Evolutionary conservation across 2,113 vertebrate genomes (phyloP).

Genomic region (Gadus chalcogrammus): DNA sequence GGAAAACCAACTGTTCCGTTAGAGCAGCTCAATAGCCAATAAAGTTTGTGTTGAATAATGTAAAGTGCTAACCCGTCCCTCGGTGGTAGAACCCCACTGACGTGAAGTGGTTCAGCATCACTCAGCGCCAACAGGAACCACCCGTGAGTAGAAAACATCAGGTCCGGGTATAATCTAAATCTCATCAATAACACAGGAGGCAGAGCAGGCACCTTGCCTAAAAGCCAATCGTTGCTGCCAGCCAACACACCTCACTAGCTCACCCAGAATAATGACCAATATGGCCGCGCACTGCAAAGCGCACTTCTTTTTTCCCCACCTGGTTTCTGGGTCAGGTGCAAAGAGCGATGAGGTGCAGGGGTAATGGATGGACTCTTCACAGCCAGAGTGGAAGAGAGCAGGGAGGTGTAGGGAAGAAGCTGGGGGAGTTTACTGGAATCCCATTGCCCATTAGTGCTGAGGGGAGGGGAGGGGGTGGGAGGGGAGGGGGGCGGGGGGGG

Average conservation of each 20-base stretch:
- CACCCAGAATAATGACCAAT: constrained; percentile 32
- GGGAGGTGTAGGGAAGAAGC: constrained; percentile 38
- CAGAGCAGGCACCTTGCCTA: constrained; percentile 46
- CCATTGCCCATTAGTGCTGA: constrained; percentile 46
- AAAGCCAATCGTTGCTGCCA: constrained; percentile 51
- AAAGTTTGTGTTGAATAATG: constrained; percentile 44
- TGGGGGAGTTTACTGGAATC: constrained; percentile 47
- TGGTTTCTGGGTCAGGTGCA: constrained; percentile 63
- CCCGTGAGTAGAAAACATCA: constrained; percentile 54
- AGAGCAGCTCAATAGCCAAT: constrained; percentile 34
- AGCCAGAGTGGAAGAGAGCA: constrained; percentile 47
- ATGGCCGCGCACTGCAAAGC: constrained; percentile 8
- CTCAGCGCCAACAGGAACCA: constrained; percentile 49
- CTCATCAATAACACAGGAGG: constrained; percentile 61
- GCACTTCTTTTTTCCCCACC: constrained; percentile 17
- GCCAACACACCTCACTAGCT: constrained; percentile 4
- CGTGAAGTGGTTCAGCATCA: constrained; percentile 40
- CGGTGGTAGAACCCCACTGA: background rate
- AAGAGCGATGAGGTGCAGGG: constrained; percentile 55
- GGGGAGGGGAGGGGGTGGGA: constrained; percentile 37
- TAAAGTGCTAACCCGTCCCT: constrained; percentile 18
- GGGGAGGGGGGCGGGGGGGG: too few species aligned
- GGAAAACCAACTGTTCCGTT: constrained; percentile 48
- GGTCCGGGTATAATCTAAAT: constrained; percentile 53
- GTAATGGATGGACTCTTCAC: constrained; percentile 69